Evolutionary conservation across 2,797 vertebrate genomes (phyloP), one percentile per base, ranked within the genome.

Genomic region (Enteromius anoplus): DNA sequence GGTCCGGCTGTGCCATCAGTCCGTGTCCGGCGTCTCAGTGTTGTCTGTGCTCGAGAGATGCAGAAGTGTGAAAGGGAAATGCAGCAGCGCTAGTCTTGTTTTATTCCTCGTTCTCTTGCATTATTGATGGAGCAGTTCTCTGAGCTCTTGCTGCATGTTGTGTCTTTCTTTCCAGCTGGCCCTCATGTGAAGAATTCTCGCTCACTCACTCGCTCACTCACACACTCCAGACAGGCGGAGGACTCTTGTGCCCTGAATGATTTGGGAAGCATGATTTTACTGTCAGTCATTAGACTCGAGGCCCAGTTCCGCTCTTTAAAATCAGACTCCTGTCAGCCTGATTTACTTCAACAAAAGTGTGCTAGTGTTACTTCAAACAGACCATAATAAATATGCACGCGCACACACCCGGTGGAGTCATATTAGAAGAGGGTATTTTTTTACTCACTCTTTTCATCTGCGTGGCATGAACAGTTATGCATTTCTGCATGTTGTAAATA

Each of bases 21-120:
- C 58, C 14, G 5, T 47, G 68, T 49, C 69, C 32, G 19, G 12
- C 9, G 55, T 81, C 69, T 81, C 69, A 72, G 29, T 70, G 64
- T 77, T 40, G 29, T 34, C 32, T 80, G 23, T 49, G 68, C 47
- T 49, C 29, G 53, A 80, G 51, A 81, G 73, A 78, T 51, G 80
- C 49, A 62, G 23, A 71, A 78, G 75, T 81, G 73, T 86, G 75
- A 84, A 86, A 73, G 80, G 60, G 26, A 55, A 75, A 78, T 84
- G 85, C 73, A 81, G 45, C 21, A 77, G 55, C 4, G 75, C 80
- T 66, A 66, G 9, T 72, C 83, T 84, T 84, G 83, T 84, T 78
- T 84, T 82, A 84, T 79, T 60, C 47, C 82, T 84, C 75, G 34
- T 85, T 87, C 71, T 85, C 29, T 73, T 82, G 70, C 80, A 87